Percentiles rank a stretch among this genome's conserved stretches.
phyloP scores from a whole-genome alignment of 1,140 invertebrate genomes.

The Neodiprion fabricii region DNA sequence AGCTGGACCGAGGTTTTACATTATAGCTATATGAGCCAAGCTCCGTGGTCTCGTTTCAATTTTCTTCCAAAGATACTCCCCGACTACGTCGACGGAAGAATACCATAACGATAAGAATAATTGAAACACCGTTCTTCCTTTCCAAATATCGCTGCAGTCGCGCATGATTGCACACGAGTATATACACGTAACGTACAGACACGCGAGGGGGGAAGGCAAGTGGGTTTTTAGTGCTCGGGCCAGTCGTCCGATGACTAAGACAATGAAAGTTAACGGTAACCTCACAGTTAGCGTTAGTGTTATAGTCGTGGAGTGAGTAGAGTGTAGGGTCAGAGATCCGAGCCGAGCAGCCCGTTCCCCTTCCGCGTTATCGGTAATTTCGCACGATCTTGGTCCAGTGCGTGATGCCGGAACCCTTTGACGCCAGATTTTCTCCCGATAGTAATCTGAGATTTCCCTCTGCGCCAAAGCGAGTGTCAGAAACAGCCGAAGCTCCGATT shows the following conservation, averaged over 20 bases:
- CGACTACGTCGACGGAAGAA: too few relatives aligned
- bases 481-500: neutral
- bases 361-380: neutral
- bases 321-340: neutral
- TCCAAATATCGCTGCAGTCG: too few relatives aligned
- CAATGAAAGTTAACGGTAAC: neutral
- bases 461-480: neutral
- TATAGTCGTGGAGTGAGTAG: neutral
- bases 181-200: too few relatives aligned
- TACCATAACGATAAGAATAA: too few relatives aligned
- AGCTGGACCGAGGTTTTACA: conserved; percentile 10
- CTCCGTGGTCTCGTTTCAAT: neutral
- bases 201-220: too few relatives aligned
- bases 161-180: too few relatives aligned
- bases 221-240: too few relatives aligned
- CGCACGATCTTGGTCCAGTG: neutral
- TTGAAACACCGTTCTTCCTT: too few relatives aligned
- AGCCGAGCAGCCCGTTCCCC: neutral
- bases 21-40: neutral
- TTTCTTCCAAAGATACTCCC: too few relatives aligned
- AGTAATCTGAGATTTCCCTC: neutral
- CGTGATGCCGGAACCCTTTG: too few relatives aligned
- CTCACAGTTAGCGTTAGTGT: neutral
- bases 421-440: too few relatives aligned
- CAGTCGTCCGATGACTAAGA: neutral